Evolutionary conservation across 2,113 vertebrate genomes (phyloP).

Genomic region (Colossoma macropomum): DNA sequence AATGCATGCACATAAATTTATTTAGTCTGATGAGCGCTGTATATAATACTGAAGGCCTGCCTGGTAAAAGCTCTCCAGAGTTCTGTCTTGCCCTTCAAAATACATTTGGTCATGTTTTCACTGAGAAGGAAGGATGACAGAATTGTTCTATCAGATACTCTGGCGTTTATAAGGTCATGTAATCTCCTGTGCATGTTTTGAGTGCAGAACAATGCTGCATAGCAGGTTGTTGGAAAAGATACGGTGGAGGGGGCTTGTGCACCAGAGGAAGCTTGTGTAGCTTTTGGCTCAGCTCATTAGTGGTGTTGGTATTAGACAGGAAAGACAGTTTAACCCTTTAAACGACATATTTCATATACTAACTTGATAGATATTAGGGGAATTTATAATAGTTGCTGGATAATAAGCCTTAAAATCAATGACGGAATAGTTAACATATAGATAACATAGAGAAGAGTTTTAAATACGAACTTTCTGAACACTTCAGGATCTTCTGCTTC

Average conservation of each 20-base stretch:
- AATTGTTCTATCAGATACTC: conserved; percentile 1
- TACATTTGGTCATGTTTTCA: background rate
- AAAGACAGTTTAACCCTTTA: conserved; percentile 1
- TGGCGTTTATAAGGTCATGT: conserved; percentile 15
- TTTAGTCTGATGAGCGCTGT: no score
- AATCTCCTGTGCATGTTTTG: conserved; percentile 26
- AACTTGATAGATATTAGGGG: background rate
- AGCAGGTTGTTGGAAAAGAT: background rate
- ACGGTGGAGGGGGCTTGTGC: background rate
- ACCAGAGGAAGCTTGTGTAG: background rate
- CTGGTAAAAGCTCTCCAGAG: background rate
- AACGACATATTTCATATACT: background rate
- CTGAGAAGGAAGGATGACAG: conserved; percentile 4
- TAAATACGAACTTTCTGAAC: background rate
- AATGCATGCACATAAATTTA: no score
- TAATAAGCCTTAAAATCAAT: background rate
- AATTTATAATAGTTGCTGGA: background rate
- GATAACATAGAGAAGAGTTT: background rate
- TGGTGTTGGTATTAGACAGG: background rate
- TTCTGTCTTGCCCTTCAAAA: background rate
- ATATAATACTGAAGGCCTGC: background rate
- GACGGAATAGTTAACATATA: background rate
- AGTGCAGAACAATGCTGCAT: conserved; percentile 13
- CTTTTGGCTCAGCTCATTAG: background rate
- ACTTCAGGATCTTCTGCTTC: background rate